Evolutionary conservation across 2,113 vertebrate species (phyloP).

Genomic region (Muntiacus reevesi): DNA sequence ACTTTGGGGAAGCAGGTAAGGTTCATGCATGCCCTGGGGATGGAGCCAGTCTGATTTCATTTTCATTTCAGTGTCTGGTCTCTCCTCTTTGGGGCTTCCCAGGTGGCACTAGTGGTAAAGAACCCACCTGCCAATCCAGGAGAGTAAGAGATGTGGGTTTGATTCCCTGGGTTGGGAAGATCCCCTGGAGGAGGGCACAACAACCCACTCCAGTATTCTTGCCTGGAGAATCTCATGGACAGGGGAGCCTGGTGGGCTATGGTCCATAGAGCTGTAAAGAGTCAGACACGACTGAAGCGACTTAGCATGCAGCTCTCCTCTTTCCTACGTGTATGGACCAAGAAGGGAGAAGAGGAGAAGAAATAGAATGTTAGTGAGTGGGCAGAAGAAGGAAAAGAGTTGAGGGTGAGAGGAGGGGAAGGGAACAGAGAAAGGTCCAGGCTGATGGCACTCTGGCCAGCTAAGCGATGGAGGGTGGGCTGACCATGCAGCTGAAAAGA

Average conservation of each 20-base stretch:
- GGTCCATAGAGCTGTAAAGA: not conserved
- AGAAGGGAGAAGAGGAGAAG: not conserved
- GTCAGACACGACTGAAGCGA: fast-evolving
- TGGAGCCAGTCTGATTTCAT: not conserved
- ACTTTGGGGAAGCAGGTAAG: not conserved
- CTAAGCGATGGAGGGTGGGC: fast-evolving
- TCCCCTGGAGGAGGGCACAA: not conserved
- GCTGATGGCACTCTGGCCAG: not conserved
- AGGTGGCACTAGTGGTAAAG: not conserved
- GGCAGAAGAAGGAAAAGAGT: not conserved
- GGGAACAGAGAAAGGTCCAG: not conserved
- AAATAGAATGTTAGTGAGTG: not conserved
- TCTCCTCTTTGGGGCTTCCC: not conserved
- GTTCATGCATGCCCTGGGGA: not conserved
- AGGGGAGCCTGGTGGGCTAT: not conserved
- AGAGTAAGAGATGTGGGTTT: not conserved
- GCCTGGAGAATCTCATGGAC: not conserved
- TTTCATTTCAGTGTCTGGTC: not conserved
- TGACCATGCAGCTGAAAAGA: fast-evolving
- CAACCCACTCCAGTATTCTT: not conserved
- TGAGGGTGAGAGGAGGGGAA: not conserved
- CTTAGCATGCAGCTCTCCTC: not conserved
- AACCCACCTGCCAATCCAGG: not conserved
- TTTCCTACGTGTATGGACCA: not conserved
- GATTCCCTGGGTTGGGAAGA: not conserved